phyloP scores from a whole-genome alignment of 1,140 invertebrate species.

The Chironomus striatipennis region DNA sequence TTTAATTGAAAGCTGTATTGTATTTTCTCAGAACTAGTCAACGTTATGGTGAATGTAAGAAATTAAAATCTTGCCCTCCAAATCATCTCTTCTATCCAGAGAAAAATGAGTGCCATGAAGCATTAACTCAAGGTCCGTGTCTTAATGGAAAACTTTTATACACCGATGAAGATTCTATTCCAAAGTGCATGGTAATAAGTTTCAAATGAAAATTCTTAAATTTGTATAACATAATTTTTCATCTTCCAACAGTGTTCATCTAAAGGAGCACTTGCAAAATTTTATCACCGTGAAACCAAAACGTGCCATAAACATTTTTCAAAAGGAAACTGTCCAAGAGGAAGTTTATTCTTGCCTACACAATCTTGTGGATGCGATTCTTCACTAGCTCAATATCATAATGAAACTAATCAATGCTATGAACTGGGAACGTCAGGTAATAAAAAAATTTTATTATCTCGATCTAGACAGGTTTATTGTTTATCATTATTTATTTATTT shows the following conservation, averaged over 20 bases:
- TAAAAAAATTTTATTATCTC: too few species aligned
- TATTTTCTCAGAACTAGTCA: conserved; percentile 31
- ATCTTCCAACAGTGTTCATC: conserved; percentile 38
- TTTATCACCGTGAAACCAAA: conserved; percentile 45
- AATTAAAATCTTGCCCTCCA: conserved; percentile 49
- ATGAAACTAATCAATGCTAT: conserved; percentile 57
- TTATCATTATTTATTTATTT: too few species aligned
- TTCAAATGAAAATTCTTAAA: too few species aligned
- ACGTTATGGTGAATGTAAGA: conserved; percentile 55
- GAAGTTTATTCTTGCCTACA: conserved; percentile 64
- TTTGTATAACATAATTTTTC: too few species aligned
- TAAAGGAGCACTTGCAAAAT: conserved; percentile 41
- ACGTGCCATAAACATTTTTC: conserved; percentile 70
- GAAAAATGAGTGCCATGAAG: conserved; percentile 60
- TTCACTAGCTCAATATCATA: conserved; percentile 61
- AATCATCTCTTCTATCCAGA: conserved; percentile 61
- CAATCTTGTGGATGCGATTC: conserved; percentile 59
- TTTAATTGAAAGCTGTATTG: too few species aligned
- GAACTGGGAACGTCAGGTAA: conserved; percentile 55
- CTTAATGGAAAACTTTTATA: conserved; percentile 57
- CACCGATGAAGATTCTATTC: conserved; percentile 47
- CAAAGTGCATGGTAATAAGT: conserved; percentile 46
- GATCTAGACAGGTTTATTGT: too few species aligned
- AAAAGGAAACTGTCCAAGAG: conserved; percentile 64
- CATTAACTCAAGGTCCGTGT: conserved; percentile 61